A percentile compares a stretch with the other conserved stretches of the same genome.
Conservation (phyloP, 2,888 invertebrate species). For the Parnassius mnemosyne region DNA sequence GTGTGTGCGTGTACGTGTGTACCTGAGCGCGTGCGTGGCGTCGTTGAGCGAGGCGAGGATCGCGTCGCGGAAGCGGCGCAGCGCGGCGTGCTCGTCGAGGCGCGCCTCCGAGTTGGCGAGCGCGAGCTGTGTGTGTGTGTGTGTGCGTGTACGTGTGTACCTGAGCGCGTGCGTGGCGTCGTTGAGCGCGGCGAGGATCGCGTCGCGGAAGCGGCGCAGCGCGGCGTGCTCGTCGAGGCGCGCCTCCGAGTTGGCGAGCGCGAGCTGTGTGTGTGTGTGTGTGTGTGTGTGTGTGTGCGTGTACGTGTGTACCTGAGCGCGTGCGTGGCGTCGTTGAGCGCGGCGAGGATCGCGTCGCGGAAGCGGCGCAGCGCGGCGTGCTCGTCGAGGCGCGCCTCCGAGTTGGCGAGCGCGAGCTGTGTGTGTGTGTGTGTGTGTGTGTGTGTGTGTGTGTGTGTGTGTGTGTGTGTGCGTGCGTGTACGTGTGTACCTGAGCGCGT, state of each 20-base stretch:
- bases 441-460: conserved; percentile 18
- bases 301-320: conserved; percentile 81
- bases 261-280: too few relatives aligned
- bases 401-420: conserved; percentile 91
- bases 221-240: conserved; percentile 93
- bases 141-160: conserved; percentile 49
- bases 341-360: conserved; percentile 91
- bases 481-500: conserved; percentile 82
- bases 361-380: conserved; percentile 91
- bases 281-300: too few relatives aligned
- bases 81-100: conserved; percentile 91
- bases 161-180: conserved; percentile 91
- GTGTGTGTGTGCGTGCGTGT: too few relatives aligned
- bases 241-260: conserved; percentile 95
- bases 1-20: conserved; percentile 3
- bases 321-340: conserved; percentile 92
- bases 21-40: conserved; percentile 90
- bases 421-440: too few relatives aligned
- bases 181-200: conserved; percentile 91
- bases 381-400: conserved; percentile 94
- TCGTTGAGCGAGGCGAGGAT: conserved; percentile 93
- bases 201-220: conserved; percentile 92
- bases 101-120: conserved; percentile 95
- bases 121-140: conserved; percentile 74
- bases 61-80: conserved; percentile 92